These are phyloP conservation scores for Notodonta ziczac DNA, from an alignment of 2,888 invertebrate genomes.

Conservation along the genomic window DNA sequence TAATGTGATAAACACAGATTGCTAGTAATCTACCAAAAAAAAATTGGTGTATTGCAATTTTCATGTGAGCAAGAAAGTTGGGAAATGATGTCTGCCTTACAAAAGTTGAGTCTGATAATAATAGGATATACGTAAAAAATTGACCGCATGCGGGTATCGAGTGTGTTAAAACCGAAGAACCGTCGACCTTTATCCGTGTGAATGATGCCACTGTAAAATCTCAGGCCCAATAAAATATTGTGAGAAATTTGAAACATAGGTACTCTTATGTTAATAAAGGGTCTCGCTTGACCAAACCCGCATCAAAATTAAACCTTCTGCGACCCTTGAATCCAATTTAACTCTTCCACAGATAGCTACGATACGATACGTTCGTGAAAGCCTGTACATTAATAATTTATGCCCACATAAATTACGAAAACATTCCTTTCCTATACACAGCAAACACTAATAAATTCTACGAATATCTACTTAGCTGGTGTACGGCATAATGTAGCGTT, in stretches of 20 bases:
- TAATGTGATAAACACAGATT: no score
- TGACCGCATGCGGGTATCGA: no score
- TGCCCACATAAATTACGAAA: constrained; percentile 66
- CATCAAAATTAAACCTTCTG: constrained; percentile 64
- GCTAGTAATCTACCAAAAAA: no score
- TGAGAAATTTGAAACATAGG: constrained; percentile 53
- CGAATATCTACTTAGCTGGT: constrained; percentile 28
- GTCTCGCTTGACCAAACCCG: constrained; percentile 58
- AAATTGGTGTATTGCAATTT: no score
- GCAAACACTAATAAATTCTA: constrained; percentile 53
- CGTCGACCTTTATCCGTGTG: no score
- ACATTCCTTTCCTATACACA: constrained; percentile 56
- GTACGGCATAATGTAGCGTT: constrained; percentile 17
- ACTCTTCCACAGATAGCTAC: constrained; percentile 63
- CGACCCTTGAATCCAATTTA: constrained; percentile 73
- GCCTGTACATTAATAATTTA: constrained; percentile 66
- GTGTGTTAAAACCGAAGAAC: no score
- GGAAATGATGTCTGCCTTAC: no score
- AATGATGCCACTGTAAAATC: neutral
- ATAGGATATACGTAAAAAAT: no score
- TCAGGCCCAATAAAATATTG: constrained; percentile 28
- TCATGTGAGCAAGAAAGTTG: no score
- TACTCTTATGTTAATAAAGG: constrained; percentile 56
- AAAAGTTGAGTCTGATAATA: no score
- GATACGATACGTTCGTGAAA: constrained; percentile 32